A percentile compares a stretch with the other conserved stretches of the same genome.
phyloP scores from a whole-genome alignment of 2,888 invertebrate species.

The Drosophila subquinaria region DNA sequence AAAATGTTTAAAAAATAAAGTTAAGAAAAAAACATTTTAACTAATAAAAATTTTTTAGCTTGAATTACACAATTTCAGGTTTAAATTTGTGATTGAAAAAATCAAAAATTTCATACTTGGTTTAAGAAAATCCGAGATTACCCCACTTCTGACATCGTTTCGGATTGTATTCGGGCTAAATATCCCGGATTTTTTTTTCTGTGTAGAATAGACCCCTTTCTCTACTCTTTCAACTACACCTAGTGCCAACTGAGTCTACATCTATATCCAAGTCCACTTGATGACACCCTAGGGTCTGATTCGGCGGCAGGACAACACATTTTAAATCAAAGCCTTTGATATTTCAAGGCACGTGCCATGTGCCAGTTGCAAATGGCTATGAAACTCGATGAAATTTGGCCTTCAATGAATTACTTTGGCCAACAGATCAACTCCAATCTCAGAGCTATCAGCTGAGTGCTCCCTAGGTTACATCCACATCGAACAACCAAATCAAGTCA shows the following conservation, averaged over 20 bases:
- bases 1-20: too few species aligned
- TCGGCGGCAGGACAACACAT: conserved; percentile 12
- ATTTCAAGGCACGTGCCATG: conserved; percentile 68
- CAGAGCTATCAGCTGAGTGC: conserved; percentile 59
- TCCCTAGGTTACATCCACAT: conserved; percentile 39
- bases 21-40: too few species aligned
- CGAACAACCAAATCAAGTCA: conserved; percentile 12
- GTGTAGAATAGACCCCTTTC: too few species aligned
- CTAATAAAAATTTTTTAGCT: too few species aligned
- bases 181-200: too few species aligned
- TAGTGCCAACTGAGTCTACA: conserved; percentile 83
- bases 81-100: too few species aligned
- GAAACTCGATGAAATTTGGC: conserved; percentile 34
- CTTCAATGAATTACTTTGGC: conserved; percentile 38
- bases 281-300: conserved; percentile 48
- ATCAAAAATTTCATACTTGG: too few species aligned
- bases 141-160: too few species aligned
- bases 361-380: conserved; percentile 56
- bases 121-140: too few species aligned
- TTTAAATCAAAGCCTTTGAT: conserved; percentile 74
- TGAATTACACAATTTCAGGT: too few species aligned
- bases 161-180: too few species aligned
- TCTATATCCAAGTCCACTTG: conserved; percentile 14
- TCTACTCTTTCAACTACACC: too few species aligned
- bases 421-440: conserved; percentile 23